These are phyloP conservation scores for Lota lota DNA, from an alignment of 2,113 vertebrate species.

Conservation along the genomic window DNA sequence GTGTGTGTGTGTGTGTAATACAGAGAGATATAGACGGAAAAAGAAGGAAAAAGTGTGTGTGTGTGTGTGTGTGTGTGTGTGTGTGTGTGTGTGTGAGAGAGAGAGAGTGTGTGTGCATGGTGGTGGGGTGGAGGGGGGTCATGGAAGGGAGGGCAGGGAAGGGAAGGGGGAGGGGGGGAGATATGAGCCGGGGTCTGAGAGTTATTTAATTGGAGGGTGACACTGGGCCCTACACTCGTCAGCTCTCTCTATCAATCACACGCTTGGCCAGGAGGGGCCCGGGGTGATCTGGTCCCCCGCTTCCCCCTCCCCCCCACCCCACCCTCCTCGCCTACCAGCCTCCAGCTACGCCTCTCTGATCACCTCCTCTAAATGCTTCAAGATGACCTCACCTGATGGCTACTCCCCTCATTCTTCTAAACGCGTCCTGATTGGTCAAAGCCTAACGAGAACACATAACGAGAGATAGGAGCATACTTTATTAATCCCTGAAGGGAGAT, in stretches of 20 bases:
- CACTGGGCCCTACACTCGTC: constrained; percentile 66
- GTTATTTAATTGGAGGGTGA: constrained; percentile 76
- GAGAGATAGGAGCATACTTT: too few relatives aligned
- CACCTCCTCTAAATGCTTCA: too few relatives aligned
- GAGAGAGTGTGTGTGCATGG: background rate
- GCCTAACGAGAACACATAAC: too few relatives aligned
- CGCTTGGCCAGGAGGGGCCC: constrained; percentile 52
- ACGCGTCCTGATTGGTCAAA: too few relatives aligned
- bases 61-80: too few relatives aligned
- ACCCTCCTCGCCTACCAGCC: too few relatives aligned
- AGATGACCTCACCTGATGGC: too few relatives aligned
- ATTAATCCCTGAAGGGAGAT: too few relatives aligned
- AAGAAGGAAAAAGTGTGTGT: background rate
- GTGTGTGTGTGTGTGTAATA: constrained; percentile 18
- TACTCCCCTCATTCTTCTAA: too few relatives aligned
- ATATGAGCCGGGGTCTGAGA: constrained; percentile 59
- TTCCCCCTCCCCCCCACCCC: background rate
- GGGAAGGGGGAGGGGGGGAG: constrained; percentile 23
- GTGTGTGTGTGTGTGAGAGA: background rate
- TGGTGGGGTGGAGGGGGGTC: background rate
- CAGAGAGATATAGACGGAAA: constrained; percentile 19
- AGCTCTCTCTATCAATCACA: constrained; percentile 43
- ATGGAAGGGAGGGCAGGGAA: constrained; percentile 35
- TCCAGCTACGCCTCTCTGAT: too few relatives aligned
- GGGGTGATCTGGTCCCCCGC: constrained; percentile 47